These are phyloP conservation scores for Spinus olivaceus DNA, from an alignment of 2,797 vertebrate species.

Conservation along the genomic window DNA sequence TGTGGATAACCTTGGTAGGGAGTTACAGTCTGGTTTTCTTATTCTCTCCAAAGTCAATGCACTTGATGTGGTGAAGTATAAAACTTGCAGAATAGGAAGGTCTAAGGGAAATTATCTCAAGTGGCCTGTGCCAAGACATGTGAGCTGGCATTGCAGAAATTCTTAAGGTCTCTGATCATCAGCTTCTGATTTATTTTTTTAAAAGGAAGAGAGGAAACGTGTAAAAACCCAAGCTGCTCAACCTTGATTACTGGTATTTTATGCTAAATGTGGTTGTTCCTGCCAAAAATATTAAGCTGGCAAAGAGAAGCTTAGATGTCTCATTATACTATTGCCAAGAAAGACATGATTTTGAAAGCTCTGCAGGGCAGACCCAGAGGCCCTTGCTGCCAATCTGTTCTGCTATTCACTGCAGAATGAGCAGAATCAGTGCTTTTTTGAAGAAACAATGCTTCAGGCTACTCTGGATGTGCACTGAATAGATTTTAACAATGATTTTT, in stretches of 20 bases:
- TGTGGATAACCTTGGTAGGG: not conserved
- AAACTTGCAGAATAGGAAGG: not conserved
- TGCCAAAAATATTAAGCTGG: conserved; percentile 36
- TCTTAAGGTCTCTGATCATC: not conserved
- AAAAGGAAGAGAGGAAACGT: not conserved
- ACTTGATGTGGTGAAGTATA: not conserved
- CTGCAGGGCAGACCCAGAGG: not conserved
- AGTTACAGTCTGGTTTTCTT: not conserved
- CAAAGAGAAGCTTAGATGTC: conserved; percentile 1
- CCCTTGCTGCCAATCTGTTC: conserved; percentile 14
- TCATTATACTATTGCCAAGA: conserved; percentile 34
- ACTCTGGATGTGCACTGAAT: not conserved
- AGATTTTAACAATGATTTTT: not conserved
- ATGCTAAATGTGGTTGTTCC: conserved; percentile 5
- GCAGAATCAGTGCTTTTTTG: conserved; percentile 22
- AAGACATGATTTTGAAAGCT: conserved; percentile 28
- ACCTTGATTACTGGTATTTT: conserved; percentile 38
- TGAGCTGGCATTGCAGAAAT: not conserved
- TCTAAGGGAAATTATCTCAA: not conserved
- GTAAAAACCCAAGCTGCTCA: conserved; percentile 2
- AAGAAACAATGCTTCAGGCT: not conserved
- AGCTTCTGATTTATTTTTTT: not conserved
- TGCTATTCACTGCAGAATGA: conserved; percentile 14
- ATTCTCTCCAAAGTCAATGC: not conserved
- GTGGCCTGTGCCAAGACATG: not conserved